These are phyloP conservation scores for Neoniphon sammara DNA, from an alignment of 2,797 vertebrate species.

Conservation along the genomic window DNA sequence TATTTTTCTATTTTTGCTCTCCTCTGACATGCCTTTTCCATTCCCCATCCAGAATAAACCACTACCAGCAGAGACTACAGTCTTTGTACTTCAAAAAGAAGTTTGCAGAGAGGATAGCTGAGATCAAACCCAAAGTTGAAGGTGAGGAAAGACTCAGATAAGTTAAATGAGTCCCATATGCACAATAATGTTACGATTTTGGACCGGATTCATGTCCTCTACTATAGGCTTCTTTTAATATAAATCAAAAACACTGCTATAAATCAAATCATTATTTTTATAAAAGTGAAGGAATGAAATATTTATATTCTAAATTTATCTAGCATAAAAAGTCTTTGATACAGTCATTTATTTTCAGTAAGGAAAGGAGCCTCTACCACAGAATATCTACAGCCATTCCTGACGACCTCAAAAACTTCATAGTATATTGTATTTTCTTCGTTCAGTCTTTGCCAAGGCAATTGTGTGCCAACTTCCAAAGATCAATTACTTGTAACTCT, in stretches of 20 bases:
- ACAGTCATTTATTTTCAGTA: background rate
- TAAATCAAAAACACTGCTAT: background rate
- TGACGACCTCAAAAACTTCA: too few species aligned
- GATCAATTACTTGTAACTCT: too few species aligned
- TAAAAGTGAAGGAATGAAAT: background rate
- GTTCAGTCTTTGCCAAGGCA: too few species aligned
- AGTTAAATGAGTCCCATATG: background rate
- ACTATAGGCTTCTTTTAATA: slow-evolving; percentile 3
- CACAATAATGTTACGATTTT: background rate
- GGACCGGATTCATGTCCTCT: too few species aligned
- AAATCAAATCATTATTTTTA: background rate
- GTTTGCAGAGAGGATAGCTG: slow-evolving; percentile 96
- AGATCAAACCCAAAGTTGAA: slow-evolving; percentile 98
- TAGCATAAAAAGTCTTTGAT: background rate
- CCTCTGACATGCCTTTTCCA: slow-evolving; percentile 54
- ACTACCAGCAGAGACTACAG: slow-evolving; percentile 96
- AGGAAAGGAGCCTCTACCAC: background rate
- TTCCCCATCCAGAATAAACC: slow-evolving; percentile 89
- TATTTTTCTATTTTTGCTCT: slow-evolving; percentile 49
- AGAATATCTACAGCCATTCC: background rate
- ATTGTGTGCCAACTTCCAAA: too few species aligned
- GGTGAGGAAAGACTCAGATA: slow-evolving; percentile 74
- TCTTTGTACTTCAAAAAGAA: slow-evolving; percentile 99
- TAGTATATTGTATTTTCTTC: too few species aligned
- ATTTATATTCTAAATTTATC: background rate